phyloP scores from a whole-genome alignment of 1,140 invertebrate species.

The Aricia agestis region DNA sequence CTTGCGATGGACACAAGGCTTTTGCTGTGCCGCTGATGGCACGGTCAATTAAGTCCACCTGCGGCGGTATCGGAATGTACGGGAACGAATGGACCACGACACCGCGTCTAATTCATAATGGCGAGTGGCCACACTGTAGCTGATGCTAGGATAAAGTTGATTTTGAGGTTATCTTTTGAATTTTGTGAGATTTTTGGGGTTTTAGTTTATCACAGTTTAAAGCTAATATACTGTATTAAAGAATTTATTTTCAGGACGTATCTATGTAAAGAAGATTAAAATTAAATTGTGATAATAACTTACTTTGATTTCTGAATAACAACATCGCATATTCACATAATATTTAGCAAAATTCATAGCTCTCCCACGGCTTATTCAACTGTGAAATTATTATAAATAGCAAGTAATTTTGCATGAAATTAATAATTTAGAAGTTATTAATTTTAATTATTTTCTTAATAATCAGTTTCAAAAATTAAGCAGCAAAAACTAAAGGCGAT shows the following conservation, averaged over 20 bases:
- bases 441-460: too few relatives aligned
- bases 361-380: too few relatives aligned
- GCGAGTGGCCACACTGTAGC: neutral
- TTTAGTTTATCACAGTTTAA: neutral
- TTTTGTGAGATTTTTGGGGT: neutral
- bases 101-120: slow-evolving; percentile 13
- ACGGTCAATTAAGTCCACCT: slow-evolving; percentile 10
- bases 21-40: neutral
- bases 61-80: neutral
- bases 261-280: too few relatives aligned
- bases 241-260: neutral
- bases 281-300: too few relatives aligned
- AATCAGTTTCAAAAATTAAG: too few relatives aligned
- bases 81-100: slow-evolving; percentile 12
- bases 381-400: too few relatives aligned
- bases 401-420: too few relatives aligned
- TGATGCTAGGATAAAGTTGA: neutral
- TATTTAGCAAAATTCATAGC: too few relatives aligned
- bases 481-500: too few relatives aligned
- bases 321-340: too few relatives aligned
- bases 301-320: too few relatives aligned
- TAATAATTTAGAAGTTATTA: too few relatives aligned
- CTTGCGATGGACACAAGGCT: neutral
- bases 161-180: neutral
- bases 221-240: neutral